A percentile compares a stretch with the other conserved stretches of the same genome.
These are phyloP conservation scores for Acholoe squamosa DNA, from an alignment of 2,888 invertebrate species.

Conservation along the genomic window DNA sequence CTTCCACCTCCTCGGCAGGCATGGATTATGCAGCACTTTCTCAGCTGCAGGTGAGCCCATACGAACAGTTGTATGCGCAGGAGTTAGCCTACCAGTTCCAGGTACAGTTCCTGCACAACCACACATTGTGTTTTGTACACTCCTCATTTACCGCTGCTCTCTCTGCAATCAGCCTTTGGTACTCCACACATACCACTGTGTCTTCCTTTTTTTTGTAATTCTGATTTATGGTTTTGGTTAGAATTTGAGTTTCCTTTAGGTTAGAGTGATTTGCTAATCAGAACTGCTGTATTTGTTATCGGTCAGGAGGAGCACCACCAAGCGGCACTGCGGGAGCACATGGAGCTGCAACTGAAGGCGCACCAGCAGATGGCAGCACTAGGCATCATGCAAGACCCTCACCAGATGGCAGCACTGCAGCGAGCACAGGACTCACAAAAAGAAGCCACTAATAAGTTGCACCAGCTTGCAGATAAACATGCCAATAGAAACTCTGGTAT, in stretches of 20 bases:
- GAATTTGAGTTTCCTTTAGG: too few relatives aligned
- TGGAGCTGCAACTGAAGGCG: constrained; percentile 68
- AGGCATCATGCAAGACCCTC: constrained; percentile 27
- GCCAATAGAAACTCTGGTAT: not conserved
- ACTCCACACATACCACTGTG: not conserved
- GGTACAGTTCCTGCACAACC: not conserved
- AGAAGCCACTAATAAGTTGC: constrained; percentile 32
- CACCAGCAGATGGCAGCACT: constrained; percentile 63
- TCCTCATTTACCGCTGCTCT: not conserved
- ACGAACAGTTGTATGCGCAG: constrained; percentile 45
- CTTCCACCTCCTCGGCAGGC: not conserved
- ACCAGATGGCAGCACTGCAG: constrained; percentile 48
- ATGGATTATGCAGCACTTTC: constrained; percentile 48
- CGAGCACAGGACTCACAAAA: not conserved
- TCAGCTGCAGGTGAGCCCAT: constrained; percentile 57
- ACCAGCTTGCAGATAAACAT: constrained; percentile 42
- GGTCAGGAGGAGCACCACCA: constrained; percentile 59
- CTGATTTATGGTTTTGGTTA: too few relatives aligned
- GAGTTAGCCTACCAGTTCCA: constrained; percentile 28
- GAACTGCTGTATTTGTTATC: too few relatives aligned
- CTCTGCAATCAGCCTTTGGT: not conserved
- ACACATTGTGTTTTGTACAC: not conserved
- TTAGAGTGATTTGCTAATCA: too few relatives aligned
- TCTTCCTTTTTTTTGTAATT: too few relatives aligned
- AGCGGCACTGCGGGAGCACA: constrained; percentile 73